A percentile compares a stretch with the other conserved stretches of the same genome.
phyloP scores from a whole-genome alignment of 2,113 vertebrate species.

The Hemiprocne comata region DNA sequence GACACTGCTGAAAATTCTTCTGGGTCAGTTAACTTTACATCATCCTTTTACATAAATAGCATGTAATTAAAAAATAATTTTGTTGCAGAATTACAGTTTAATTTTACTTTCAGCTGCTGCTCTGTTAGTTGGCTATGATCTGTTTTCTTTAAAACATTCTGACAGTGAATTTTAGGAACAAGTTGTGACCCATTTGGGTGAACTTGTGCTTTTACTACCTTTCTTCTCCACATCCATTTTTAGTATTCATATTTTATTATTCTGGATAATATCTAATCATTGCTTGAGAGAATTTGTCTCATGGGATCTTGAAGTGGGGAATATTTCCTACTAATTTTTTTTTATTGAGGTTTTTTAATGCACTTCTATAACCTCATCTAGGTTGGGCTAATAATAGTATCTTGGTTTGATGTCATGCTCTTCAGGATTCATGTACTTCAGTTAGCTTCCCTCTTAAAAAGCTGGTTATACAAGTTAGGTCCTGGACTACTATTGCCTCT shows the following conservation, averaged over 20 bases:
- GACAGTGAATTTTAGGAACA: conserved; percentile 1
- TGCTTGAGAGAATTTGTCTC: conserved; percentile 66
- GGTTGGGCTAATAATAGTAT: conserved; percentile 67
- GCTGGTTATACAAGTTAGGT: conserved; percentile 53
- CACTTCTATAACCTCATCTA: conserved; percentile 62
- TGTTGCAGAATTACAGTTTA: neutral
- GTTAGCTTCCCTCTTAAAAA: conserved; percentile 59
- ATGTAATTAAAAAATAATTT: neutral
- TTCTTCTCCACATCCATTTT: conserved; percentile 48
- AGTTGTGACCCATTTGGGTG: conserved; percentile 21
- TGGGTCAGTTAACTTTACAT: neutral
- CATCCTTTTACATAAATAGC: neutral
- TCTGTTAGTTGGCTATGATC: conserved; percentile 13
- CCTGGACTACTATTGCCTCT: neutral
- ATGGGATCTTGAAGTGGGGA: conserved; percentile 47
- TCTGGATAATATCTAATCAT: conserved; percentile 65
- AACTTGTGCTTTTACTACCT: neutral
- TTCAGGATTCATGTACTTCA: conserved; percentile 61
- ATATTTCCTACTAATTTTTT: conserved; percentile 60
- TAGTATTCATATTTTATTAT: conserved; percentile 37
- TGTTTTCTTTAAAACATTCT: neutral
- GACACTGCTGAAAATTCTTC: neutral
- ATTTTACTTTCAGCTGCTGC: neutral
- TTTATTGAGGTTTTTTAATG: conserved; percentile 62
- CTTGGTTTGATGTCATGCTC: conserved; percentile 55